phyloP scores from a whole-genome alignment of 2,797 vertebrate genomes.

The Tenualosa thibaudeaui region DNA sequence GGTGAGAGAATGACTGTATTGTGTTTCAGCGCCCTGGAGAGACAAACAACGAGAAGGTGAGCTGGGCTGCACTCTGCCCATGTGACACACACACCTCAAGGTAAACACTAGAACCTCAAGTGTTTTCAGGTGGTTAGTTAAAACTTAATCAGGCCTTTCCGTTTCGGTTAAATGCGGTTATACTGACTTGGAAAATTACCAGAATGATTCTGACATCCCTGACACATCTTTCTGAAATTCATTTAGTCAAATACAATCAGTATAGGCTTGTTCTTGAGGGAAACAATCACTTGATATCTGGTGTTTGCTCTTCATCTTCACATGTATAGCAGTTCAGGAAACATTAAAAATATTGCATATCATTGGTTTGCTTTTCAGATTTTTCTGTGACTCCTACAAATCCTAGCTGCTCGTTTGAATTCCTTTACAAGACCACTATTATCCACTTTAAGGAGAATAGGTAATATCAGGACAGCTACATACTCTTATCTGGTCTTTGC shows the following conservation, averaged over 20 bases:
- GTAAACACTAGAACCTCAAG: not conserved
- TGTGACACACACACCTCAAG: not conserved
- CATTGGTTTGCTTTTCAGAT: too few relatives aligned
- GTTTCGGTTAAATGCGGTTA: not conserved
- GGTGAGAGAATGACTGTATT: slow-evolving; percentile 30
- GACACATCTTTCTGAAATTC: too few relatives aligned
- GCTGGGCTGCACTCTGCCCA: not conserved
- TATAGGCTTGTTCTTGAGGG: too few relatives aligned
- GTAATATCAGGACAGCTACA: too few relatives aligned
- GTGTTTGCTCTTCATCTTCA: not conserved
- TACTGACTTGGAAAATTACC: not conserved
- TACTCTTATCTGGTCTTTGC: too few relatives aligned
- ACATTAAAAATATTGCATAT: too few relatives aligned
- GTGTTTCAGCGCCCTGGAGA: slow-evolving; percentile 26
- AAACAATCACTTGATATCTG: too few relatives aligned
- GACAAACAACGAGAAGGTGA: slow-evolving; percentile 5
- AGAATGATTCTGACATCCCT: not conserved
- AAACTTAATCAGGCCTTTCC: not conserved
- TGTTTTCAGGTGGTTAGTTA: not conserved
- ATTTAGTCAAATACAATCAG: too few relatives aligned
- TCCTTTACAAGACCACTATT: too few relatives aligned
- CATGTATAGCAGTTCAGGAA: not conserved
- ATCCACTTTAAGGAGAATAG: too few relatives aligned
- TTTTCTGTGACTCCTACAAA: too few relatives aligned
- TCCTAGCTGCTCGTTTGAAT: too few relatives aligned